Evolutionary conservation across 2,888 invertebrate genomes (phyloP), one percentile per base, ranked within the genome.

Genomic region (Sepiola atlantica): DNA sequence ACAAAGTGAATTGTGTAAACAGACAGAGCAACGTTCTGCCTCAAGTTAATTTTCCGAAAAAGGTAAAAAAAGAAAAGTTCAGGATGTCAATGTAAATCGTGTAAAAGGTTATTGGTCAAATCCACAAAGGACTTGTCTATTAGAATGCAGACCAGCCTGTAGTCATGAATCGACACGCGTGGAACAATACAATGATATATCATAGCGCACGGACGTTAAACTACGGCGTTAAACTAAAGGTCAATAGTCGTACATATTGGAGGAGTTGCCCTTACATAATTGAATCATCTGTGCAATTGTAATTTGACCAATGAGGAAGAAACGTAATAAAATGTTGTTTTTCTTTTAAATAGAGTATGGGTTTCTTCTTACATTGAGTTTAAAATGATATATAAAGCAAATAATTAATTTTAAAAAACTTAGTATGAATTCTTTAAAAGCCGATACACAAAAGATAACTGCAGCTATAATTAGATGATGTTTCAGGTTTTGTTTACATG

Each of bases 241-340:
- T 77, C 77, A 77, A 4, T 77, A n/a, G n/a, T n/a, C n/a, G n/a
- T 21, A n/a, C 77, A 77, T n/a, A 77, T n/a, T 77, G 16, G n/a
- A n/a, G 77, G n/a, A 32, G n/a, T 45, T 8, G 45, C n/a, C 12
- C 77, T 32, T 14, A 77, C n/a, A 77, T n/a, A 77, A 77, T 77
- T 77, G 77, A n/a, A 77, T 77, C 77, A n/a, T n/a, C 77, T 77
- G 77, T 77, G 77, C n/a, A n/a, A 77, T 77, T n/a, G 77, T 77
- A 28, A 77, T n/a, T 77, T 77, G n/a, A 28, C 77, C 28, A n/a
- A 77, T 77, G 77, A n/a, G n/a, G n/a, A n/a, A 77, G n/a, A 61
- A n/a, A 77, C 77, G 28, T 16, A 12, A n/a, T n/a, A 77, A 12
- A 12, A 2, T 77, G 77, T 28, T 77, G 77, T n/a, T 24, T 61